phyloP scores from a whole-genome alignment of 2,113 vertebrate species.

The Trogon melanurus region DNA sequence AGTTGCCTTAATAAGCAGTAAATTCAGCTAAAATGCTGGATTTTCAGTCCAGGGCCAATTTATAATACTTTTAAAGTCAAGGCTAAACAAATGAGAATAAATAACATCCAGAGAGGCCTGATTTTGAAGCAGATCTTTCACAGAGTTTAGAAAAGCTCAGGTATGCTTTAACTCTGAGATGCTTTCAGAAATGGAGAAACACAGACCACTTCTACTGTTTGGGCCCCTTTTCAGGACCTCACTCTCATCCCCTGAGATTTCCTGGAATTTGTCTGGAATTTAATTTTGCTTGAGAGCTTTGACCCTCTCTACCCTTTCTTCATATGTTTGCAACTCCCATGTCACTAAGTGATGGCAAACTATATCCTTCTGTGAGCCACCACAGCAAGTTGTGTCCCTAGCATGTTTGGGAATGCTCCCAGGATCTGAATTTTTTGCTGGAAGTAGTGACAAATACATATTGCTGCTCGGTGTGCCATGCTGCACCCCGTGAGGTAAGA shows the following conservation, averaged over 20 bases:
- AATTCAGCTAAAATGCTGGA: background rate
- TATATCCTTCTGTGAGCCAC: background rate
- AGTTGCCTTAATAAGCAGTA: conserved; percentile 32
- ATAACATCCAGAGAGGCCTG: background rate
- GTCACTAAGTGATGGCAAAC: background rate
- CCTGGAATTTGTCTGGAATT: background rate
- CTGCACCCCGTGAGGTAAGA: background rate
- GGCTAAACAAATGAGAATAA: background rate
- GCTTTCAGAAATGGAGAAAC: background rate
- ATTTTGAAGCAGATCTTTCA: background rate
- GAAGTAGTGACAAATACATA: background rate
- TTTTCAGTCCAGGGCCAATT: background rate
- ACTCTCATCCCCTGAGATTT: background rate
- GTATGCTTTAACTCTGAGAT: background rate
- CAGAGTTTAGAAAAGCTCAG: background rate
- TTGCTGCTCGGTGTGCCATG: background rate
- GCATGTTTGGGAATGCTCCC: background rate
- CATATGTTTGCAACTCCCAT: background rate
- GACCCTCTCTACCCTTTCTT: background rate
- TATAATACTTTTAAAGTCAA: background rate
- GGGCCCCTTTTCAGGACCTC: background rate
- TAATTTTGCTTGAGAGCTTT: background rate
- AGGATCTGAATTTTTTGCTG: background rate
- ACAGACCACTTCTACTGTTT: background rate
- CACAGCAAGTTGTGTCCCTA: background rate